These are phyloP conservation scores for Drosophila pseudoananassae DNA, from an alignment of 1,140 invertebrate genomes.

Conservation along the genomic window DNA sequence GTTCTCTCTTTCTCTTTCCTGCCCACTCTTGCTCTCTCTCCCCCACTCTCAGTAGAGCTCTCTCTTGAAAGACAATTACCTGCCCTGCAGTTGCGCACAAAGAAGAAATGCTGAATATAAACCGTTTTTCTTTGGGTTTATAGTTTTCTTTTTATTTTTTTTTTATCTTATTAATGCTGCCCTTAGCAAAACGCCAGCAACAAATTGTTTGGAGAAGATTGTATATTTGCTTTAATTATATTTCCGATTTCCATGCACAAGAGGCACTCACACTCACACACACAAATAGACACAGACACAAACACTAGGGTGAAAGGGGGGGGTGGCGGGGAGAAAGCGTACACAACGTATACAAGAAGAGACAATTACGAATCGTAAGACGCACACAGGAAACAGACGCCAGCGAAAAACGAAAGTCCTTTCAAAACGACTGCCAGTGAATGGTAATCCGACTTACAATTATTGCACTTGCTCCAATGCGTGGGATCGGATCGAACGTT, in stretches of 20 bases:
- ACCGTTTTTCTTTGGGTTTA: conserved; percentile 29
- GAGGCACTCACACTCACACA: conserved; percentile 29
- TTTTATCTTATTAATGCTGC: conserved; percentile 13
- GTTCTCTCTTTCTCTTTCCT: background rate
- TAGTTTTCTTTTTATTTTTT: conserved; percentile 8
- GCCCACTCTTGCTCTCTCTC: conserved; percentile 32
- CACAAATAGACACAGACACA: conserved; percentile 14
- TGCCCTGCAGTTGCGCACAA: conserved; percentile 76
- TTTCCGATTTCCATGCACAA: conserved; percentile 46
- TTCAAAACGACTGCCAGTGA: conserved; percentile 36
- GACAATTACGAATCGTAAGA: conserved; percentile 77
- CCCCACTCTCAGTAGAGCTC: conserved; percentile 10
- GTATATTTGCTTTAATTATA: conserved; percentile 73
- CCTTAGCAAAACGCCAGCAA: conserved; percentile 29
- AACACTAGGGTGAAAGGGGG: conserved; percentile 1
- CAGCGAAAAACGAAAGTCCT: conserved; percentile 31
- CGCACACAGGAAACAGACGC: conserved; percentile 40
- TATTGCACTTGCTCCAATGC: conserved; percentile 76
- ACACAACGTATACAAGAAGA: conserved; percentile 72
- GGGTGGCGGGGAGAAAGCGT: conserved; percentile 40
- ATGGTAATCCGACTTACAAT: conserved; percentile 64
- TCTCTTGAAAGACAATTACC: conserved; percentile 49
- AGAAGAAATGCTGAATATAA: conserved; percentile 36
- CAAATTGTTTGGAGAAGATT: conserved; percentile 26
- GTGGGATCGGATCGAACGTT: conserved; percentile 59